Conservation (phyloP, 1,140 invertebrate species). For the Bombus huntii region DNA sequence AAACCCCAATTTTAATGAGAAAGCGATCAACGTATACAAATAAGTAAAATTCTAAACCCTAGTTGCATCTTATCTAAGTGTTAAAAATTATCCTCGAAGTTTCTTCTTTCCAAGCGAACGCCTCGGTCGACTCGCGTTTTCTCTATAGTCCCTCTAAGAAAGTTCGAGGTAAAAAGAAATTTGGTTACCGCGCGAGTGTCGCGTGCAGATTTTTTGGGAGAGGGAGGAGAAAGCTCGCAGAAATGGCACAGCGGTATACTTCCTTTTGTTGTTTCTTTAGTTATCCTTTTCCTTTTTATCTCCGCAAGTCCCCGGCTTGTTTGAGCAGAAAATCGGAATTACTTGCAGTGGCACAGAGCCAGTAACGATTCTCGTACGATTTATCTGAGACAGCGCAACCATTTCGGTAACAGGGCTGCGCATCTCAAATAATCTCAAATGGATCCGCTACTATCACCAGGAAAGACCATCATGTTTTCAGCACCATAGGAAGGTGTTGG, state of each 20-base stretch:
- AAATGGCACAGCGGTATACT: conserved; percentile 45
- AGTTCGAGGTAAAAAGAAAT: background rate
- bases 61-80: background rate
- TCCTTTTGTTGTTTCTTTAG: background rate
- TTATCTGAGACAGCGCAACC: conserved; percentile 78
- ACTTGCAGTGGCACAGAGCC: conserved; percentile 17
- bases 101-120: conserved; percentile 11
- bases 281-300: background rate
- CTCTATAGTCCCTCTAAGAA: background rate
- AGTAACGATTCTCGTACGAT: background rate
- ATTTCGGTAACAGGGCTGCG: conserved; percentile 72
- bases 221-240: background rate
- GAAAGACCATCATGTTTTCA: conserved; percentile 90
- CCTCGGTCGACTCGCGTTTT: background rate
- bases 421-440: conserved; percentile 83
- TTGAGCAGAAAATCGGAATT: conserved; percentile 37
- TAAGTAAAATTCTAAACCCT: background rate
- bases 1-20: background rate
- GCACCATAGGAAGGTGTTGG: conserved; percentile 86
- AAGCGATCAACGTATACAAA: background rate
- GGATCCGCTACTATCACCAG: conserved; percentile 88
- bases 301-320: conserved; percentile 5
- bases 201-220: background rate
- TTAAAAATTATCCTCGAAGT: background rate
- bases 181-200: no score